These are phyloP conservation scores for Kuschelorhynchus macadamiae DNA, from an alignment of 2,888 invertebrate species.

Conservation along the genomic window DNA sequence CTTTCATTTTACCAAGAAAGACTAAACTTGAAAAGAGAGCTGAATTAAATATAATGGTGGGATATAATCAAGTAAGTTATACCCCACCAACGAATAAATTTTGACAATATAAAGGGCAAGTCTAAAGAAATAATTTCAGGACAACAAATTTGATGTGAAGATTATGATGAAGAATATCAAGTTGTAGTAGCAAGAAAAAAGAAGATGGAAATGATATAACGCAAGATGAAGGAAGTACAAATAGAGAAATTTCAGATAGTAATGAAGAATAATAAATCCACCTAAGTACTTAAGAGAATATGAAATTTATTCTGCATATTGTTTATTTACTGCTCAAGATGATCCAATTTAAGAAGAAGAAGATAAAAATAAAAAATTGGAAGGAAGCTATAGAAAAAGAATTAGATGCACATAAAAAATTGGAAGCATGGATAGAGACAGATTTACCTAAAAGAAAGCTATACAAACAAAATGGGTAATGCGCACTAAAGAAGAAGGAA, in stretches of 20 bases:
- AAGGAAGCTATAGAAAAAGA: constrained; percentile 38
- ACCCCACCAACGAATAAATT: too few relatives aligned
- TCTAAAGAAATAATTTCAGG: background rate
- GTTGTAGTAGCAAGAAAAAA: background rate
- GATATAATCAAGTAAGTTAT: too few relatives aligned
- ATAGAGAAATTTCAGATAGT: constrained; percentile 6
- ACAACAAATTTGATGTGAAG: background rate
- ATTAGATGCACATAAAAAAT: too few relatives aligned
- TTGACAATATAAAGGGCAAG: too few relatives aligned
- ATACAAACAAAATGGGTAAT: too few relatives aligned
- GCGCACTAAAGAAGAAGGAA: too few relatives aligned
- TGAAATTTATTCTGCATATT: constrained; percentile 39
- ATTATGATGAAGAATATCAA: background rate
- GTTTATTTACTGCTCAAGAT: constrained; percentile 31
- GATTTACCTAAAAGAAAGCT: too few relatives aligned
- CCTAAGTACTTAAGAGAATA: constrained; percentile 37
- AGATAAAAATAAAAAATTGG: constrained; percentile 25
- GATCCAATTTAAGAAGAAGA: constrained; percentile 35
- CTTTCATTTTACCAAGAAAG: constrained; percentile 45
- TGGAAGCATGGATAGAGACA: too few relatives aligned
- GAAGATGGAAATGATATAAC: too few relatives aligned
- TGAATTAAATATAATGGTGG: constrained; percentile 45
- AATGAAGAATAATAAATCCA: constrained; percentile 39
- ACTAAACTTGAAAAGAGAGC: constrained; percentile 52
- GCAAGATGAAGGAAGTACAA: background rate